Percentiles rank a stretch among this genome's conserved stretches.
Evolutionary conservation across 1,140 invertebrate species (phyloP).

Genomic region (Bombus waltoni): DNA sequence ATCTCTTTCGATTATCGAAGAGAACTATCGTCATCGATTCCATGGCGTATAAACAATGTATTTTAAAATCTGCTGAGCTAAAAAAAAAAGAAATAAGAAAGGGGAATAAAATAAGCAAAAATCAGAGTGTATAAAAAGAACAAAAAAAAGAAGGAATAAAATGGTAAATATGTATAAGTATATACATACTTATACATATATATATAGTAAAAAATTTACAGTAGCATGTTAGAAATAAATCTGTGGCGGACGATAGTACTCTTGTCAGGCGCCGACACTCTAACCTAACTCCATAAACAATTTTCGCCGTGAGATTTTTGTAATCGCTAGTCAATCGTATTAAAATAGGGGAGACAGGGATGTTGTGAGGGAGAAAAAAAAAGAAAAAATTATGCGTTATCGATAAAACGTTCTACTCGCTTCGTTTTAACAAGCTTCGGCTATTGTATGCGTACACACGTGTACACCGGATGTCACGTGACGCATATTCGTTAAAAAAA

Average conservation of each 20-base stretch:
- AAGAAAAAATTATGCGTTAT: not conserved
- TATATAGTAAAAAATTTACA: not conserved
- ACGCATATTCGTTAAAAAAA: constrained; percentile 27
- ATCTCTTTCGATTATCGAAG: constrained; percentile 6
- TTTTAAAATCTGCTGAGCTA: not conserved
- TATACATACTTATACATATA: not conserved
- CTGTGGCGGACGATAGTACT: constrained; percentile 50
- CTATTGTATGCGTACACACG: not conserved
- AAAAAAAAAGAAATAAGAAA: no score
- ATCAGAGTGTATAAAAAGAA: not conserved
- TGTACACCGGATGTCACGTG: constrained; percentile 36
- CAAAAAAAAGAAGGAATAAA: not conserved
- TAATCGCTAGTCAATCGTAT: constrained; percentile 61
- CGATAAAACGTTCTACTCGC: constrained; percentile 17
- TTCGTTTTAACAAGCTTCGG: not conserved
- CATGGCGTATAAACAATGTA: not conserved
- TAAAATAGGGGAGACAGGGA: constrained; percentile 33
- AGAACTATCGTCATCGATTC: constrained; percentile 47
- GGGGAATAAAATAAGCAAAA: not conserved
- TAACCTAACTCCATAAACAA: not conserved
- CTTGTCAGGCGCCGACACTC: constrained; percentile 15
- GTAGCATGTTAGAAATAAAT: constrained; percentile 4
- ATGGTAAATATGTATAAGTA: not conserved
- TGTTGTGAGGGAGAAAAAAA: not conserved
- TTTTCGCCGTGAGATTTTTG: constrained; percentile 55